These are phyloP conservation scores for Eretmochelys imbricata DNA, from an alignment of 2,113 vertebrate genomes.

Conservation along the genomic window DNA sequence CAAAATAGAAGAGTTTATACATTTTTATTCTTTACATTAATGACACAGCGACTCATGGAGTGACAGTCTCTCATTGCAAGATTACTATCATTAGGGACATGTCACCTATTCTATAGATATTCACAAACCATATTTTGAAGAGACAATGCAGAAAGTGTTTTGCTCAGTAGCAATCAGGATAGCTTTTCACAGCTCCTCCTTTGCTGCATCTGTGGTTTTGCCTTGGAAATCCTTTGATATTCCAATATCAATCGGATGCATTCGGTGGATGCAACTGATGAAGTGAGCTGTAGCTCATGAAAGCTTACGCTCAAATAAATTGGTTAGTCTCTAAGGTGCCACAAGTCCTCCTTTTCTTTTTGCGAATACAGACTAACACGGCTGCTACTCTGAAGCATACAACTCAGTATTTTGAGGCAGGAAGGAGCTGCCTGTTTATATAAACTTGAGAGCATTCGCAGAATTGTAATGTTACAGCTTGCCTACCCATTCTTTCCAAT, in stretches of 20 bases:
- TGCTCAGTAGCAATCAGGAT: not conserved
- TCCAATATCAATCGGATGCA: not conserved
- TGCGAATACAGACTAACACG: too few relatives aligned
- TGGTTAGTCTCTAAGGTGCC: too few relatives aligned
- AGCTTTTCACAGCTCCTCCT: conserved; percentile 30
- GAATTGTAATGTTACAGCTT: not conserved
- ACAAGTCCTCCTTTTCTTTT: too few relatives aligned
- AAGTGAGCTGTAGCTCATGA: too few relatives aligned
- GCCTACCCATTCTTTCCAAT: conserved; percentile 5
- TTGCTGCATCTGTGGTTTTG: conserved; percentile 39
- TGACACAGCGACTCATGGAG: conserved; percentile 16
- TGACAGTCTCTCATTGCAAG: not conserved
- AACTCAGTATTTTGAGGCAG: conserved; percentile 36
- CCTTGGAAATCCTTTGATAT: conserved; percentile 57
- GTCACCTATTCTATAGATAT: conserved; percentile 10
- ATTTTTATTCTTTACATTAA: conserved; percentile 19
- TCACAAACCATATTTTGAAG: conserved; percentile 42
- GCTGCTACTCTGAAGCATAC: not conserved
- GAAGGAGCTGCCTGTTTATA: not conserved
- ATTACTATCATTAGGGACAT: conserved; percentile 38
- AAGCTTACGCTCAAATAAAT: too few relatives aligned
- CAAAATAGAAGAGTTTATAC: conserved; percentile 35
- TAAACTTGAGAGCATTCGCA: not conserved
- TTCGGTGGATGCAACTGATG: too few relatives aligned
- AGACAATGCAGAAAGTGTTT: conserved; percentile 27